phyloP scores from a whole-genome alignment of 2,888 invertebrate species.

The Podotricha telesiphe region DNA sequence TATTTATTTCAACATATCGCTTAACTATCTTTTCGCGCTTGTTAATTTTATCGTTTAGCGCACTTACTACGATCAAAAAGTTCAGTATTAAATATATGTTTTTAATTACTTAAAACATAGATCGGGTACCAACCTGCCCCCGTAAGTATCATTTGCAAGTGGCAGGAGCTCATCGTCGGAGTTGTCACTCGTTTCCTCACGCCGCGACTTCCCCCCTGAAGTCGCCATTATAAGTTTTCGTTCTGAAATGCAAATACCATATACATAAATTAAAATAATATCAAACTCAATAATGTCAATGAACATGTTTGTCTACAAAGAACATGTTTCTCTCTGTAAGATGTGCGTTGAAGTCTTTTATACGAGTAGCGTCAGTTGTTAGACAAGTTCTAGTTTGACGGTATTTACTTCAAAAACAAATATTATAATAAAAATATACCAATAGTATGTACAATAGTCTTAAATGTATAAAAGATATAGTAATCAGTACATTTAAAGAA shows the following conservation, averaged over 20 bases:
- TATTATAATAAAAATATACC: too few relatives aligned
- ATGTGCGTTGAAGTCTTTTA: slow-evolving; percentile 45
- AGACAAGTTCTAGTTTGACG: neutral
- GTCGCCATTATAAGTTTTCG: slow-evolving; percentile 83
- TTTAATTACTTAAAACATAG: neutral
- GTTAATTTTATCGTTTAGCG: neutral
- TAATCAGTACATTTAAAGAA: too few relatives aligned
- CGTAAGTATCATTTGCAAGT: slow-evolving; percentile 93
- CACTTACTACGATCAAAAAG: neutral
- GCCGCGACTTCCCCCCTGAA: slow-evolving; percentile 86
- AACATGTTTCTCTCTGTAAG: neutral
- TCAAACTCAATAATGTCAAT: neutral
- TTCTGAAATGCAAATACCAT: slow-evolving; percentile 54
- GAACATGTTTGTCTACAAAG: neutral
- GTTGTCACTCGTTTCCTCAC: slow-evolving; percentile 88
- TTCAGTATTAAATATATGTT: neutral
- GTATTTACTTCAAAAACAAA: neutral
- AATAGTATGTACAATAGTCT: too few relatives aligned
- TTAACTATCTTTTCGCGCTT: neutral
- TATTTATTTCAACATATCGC: neutral
- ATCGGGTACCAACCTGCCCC: slow-evolving; percentile 91
- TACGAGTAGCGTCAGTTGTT: slow-evolving; percentile 13
- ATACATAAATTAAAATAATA: neutral
- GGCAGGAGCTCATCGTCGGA: slow-evolving; percentile 95
- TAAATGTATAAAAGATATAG: too few relatives aligned